Base-by-base conservation (phyloP, 2,797 vertebrate genomes). In the Pantherophis alleghaniensis region DNA sequence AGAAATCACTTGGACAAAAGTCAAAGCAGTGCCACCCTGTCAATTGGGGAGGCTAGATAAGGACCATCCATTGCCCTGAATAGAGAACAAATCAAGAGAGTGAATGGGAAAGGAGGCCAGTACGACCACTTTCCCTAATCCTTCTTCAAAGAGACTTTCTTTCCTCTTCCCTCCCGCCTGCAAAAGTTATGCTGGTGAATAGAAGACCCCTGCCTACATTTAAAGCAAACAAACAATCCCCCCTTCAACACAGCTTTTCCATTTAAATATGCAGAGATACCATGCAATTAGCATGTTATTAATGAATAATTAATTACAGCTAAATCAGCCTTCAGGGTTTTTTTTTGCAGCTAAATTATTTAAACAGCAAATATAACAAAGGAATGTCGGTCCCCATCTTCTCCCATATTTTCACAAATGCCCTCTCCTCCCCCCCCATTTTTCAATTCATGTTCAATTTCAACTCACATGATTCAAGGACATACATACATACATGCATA, bases 251-350 rank as follows among this genome's bases (percentile, higher is more conserved):
- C 96, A 97, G 97, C 97, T 98, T 98, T 98, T 97, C 97, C 97
- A 98, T 98, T 98, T 98, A 98, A 98, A 98, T 98, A 98, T 98
- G 98, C 98, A 98, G 98, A 98, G 98, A 96, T 97, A 97, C 96
- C 96, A 93, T 97, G 98, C 98, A 98, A 99, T 99, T 98, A 99
- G 98, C 98, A 98, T 98, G 98, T 98, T 97, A 98, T 98, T 98
- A 98, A 98, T 98, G 98, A 98, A 98, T 98, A 98, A 98, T 98
- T 98, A 98, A 98, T 98, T 98, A 97, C 96, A 98, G 98, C 98
- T 98, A 98, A 98, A 98, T 98, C 98, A 98, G 98, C 97, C 97
- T 97, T 98, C 97, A 98, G 98, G 98, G 98, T 98, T 98, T 83
- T 79, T 51, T 51, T 51, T 51, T 51, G 97, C 98, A 98, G 96